Evolutionary conservation across 1,140 invertebrate species (phyloP).

Genomic region (Anoplophora glabripennis): DNA sequence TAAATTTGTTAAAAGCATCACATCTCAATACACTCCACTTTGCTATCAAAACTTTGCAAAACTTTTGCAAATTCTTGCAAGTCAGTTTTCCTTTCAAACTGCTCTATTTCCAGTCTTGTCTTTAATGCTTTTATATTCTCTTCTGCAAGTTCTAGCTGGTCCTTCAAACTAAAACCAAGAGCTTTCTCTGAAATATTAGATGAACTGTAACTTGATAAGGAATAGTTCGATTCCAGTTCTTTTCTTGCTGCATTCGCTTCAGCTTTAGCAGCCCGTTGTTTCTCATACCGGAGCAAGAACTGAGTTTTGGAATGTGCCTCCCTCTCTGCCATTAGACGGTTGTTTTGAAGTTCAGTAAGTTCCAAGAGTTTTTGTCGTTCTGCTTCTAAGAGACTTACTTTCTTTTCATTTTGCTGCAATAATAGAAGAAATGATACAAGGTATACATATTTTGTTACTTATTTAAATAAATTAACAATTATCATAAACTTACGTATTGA

Average conservation of each 20-base stretch:
- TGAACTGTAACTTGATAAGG: conserved; percentile 4
- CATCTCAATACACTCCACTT: background rate
- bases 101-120: conserved; percentile 40
- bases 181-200: conserved; percentile 6
- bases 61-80: conserved; percentile 42
- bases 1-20: too few relatives aligned
- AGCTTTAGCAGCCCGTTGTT: conserved; percentile 38
- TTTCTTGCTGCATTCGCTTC: conserved; percentile 36
- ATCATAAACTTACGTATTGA: too few relatives aligned
- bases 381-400: conserved; percentile 43
- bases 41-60: conserved; percentile 12
- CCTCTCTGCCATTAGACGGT: conserved; percentile 55
- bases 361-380: conserved; percentile 56
- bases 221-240: conserved; percentile 27
- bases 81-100: conserved; percentile 40
- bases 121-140: conserved; percentile 43
- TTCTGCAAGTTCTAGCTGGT: conserved; percentile 42
- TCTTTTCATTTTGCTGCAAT: too few relatives aligned
- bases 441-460: conserved; percentile 33
- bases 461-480: background rate
- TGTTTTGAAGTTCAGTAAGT: conserved; percentile 51
- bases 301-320: conserved; percentile 34
- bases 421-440: too few relatives aligned
- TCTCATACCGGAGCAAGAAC: conserved; percentile 31
- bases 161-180: conserved; percentile 19